These are phyloP conservation scores for Apamea epomidion DNA, from an alignment of 2,888 invertebrate genomes.

Conservation along the genomic window DNA sequence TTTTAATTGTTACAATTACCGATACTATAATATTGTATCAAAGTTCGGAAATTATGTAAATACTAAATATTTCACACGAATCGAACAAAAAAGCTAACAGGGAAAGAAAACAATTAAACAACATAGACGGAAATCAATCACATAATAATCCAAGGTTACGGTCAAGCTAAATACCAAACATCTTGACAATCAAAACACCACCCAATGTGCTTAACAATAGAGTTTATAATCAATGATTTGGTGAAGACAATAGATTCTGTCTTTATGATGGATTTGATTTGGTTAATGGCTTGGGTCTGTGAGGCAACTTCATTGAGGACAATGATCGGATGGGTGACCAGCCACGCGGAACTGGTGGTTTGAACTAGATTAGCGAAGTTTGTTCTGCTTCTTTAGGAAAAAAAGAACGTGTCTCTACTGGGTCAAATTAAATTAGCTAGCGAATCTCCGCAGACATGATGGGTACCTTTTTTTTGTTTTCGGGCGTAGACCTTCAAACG, in stretches of 20 bases:
- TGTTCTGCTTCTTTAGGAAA: neutral
- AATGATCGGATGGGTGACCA: conserved; percentile 54
- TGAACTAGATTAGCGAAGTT: conserved; percentile 2
- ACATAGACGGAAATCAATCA: conserved; percentile 56
- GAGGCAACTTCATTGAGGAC: conserved; percentile 54
- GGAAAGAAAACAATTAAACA: conserved; percentile 33
- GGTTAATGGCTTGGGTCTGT: conserved; percentile 33
- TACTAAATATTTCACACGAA: conserved; percentile 19
- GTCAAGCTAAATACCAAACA: conserved; percentile 51
- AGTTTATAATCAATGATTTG: conserved; percentile 14
- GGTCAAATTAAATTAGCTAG: neutral
- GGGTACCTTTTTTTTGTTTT: neutral
- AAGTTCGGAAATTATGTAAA: neutral
- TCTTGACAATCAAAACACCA: conserved; percentile 13
- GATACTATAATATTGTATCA: neutral
- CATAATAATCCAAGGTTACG: conserved; percentile 64
- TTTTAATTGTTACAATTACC: neutral
- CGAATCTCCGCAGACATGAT: neutral
- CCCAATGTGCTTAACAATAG: neutral
- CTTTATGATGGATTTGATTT: conserved; percentile 47
- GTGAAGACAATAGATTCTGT: conserved; percentile 36
- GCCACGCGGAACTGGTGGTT: conserved; percentile 32
- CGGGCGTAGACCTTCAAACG: no score
- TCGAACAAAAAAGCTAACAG: conserved; percentile 6
- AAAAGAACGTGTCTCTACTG: neutral